Percentiles rank a stretch among this genome's conserved stretches.
phyloP scores from a whole-genome alignment of 2,888 invertebrate species.

The Dynastes maya region DNA sequence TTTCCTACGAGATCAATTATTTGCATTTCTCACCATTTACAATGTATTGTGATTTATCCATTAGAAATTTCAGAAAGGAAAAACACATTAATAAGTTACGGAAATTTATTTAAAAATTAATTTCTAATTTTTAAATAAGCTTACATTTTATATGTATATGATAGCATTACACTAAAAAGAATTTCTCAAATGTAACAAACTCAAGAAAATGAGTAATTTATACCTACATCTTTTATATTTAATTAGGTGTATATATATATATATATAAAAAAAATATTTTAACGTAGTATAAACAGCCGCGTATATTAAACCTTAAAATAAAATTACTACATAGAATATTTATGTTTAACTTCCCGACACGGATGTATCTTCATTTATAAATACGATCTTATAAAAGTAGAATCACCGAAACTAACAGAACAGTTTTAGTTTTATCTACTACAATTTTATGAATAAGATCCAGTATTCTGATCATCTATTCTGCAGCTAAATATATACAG shows the following conservation, averaged over 20 bases:
- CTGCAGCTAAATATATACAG: conserved; percentile 34
- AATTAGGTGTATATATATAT: conserved; percentile 21
- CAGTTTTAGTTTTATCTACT: conserved; percentile 1
- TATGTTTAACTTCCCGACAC: background rate
- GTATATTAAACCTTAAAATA: conserved; percentile 25
- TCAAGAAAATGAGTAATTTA: conserved; percentile 36
- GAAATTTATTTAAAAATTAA: conserved; percentile 59
- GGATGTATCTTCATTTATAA: conserved; percentile 19
- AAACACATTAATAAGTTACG: conserved; percentile 54
- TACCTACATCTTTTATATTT: conserved; percentile 31
- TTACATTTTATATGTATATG: conserved; percentile 18
- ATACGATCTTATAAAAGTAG: conserved; percentile 25
- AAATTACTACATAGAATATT: background rate
- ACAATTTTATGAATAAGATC: conserved; percentile 24
- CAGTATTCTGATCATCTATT: conserved; percentile 34
- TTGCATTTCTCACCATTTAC: background rate
- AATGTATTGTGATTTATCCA: background rate
- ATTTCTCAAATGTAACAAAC: conserved; percentile 43
- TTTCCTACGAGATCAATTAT: too few relatives aligned
- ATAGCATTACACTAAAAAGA: conserved; percentile 36
- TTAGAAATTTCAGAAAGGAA: conserved; percentile 14
- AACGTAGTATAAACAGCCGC: conserved; percentile 37
- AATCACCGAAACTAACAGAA: conserved; percentile 9
- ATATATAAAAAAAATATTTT: conserved; percentile 20
- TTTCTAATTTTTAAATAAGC: conserved; percentile 48